A percentile compares a stretch with the other conserved stretches of the same genome.
phyloP scores from a whole-genome alignment of 2,797 vertebrate species.

The Danio tinwini region DNA sequence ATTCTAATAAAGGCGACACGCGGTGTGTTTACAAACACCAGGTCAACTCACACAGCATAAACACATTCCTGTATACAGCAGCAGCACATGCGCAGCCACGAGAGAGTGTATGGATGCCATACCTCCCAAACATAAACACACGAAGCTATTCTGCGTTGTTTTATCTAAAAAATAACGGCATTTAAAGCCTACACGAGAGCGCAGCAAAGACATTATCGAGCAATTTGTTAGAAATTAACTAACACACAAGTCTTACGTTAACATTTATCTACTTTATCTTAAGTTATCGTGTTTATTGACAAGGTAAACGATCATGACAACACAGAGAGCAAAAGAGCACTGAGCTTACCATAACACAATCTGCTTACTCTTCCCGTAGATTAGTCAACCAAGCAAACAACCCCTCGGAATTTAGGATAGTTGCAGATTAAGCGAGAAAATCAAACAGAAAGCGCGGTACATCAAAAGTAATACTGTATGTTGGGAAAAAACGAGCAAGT shows the following conservation, averaged over 20 bases:
- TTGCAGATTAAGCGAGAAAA: background rate
- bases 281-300: conserved; percentile 19
- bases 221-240: conserved; percentile 40
- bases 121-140: background rate
- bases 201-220: background rate
- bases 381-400: conserved; percentile 7
- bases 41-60: background rate
- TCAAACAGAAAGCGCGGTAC: background rate
- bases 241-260: background rate
- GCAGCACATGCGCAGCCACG: background rate
- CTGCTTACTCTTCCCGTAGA: conserved; percentile 13
- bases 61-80: background rate
- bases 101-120: conserved; percentile 11
- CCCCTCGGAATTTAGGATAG: background rate
- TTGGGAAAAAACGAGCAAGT: background rate
- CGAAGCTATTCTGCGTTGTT: background rate
- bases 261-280: conserved; percentile 25
- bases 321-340: conserved; percentile 29
- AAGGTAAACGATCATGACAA: conserved; percentile 22
- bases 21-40: conserved; percentile 12
- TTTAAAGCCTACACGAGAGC: no score
- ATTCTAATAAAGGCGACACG: background rate
- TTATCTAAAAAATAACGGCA: conserved; percentile 2
- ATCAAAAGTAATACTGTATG: conserved; percentile 42
- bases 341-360: conserved; percentile 47